Conservation (phyloP, 2,797 vertebrate genomes). For the Melanotaenia maccullochi region DNA sequence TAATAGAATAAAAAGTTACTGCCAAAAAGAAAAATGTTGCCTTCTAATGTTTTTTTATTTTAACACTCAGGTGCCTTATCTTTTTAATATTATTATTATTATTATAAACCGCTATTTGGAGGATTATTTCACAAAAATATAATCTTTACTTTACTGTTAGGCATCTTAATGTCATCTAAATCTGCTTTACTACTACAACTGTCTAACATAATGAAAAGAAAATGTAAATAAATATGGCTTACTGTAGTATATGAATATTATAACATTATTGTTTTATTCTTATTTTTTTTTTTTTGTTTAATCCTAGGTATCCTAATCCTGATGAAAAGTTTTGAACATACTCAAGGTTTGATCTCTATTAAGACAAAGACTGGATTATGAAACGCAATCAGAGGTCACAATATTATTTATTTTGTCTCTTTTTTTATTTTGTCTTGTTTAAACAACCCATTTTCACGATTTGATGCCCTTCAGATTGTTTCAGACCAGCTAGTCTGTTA, state of each 20-base stretch:
- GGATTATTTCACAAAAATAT: neutral
- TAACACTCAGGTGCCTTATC: too few species aligned
- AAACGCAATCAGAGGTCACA: neutral
- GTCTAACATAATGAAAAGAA: neutral
- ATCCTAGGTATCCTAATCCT: neutral
- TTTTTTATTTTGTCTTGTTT: neutral
- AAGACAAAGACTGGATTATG: slow-evolving; percentile 1
- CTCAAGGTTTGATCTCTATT: neutral
- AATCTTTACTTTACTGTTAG: too few species aligned
- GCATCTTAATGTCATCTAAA: neutral
- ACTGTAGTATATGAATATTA: neutral
- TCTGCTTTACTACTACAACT: neutral
- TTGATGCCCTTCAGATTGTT: neutral
- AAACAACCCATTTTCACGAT: neutral
- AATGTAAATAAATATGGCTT: too few species aligned
- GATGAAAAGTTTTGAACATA: neutral
- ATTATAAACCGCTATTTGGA: too few species aligned
- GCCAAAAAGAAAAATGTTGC: neutral
- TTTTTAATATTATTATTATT: neutral
- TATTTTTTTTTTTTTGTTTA: neutral
- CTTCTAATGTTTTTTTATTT: neutral
- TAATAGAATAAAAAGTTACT: too few species aligned
- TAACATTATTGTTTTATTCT: neutral
- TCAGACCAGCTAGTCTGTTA: neutral
- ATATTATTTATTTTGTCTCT: neutral